These are phyloP conservation scores for Perca schrenkii DNA, from an alignment of 2,113 vertebrate genomes.

Conservation along the genomic window DNA sequence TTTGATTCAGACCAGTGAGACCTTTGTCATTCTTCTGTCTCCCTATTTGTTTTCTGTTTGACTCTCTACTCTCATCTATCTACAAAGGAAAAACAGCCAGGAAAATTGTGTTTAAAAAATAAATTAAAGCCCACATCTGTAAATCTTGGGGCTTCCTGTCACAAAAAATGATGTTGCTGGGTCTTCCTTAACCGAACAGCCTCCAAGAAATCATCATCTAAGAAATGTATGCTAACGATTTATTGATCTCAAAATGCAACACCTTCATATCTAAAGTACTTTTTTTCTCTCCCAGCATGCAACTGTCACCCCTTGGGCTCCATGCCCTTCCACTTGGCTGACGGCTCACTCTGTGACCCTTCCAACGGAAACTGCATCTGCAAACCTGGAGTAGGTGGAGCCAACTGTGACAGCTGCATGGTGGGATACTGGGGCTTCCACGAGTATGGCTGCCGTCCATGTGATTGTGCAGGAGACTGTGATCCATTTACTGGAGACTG, in stretches of 20 bases:
- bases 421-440: conserved; percentile 97
- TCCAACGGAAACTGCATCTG: conserved; percentile 93
- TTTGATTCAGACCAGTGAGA: no score
- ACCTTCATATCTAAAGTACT: background rate
- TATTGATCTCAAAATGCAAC: background rate
- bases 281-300: conserved; percentile 84
- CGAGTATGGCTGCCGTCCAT: conserved; percentile 92
- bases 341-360: conserved; percentile 87
- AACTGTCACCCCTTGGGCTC: conserved; percentile 92
- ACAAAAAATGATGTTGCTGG: no score
- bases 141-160: no score
- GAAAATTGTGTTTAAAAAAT: no score
- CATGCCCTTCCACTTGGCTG: conserved; percentile 82
- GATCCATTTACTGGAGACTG: conserved; percentile 94
- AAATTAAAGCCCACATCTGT: no score
- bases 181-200: no score
- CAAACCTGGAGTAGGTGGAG: conserved; percentile 93
- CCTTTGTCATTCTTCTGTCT: no score
- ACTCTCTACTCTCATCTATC: no score
- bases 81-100: no score
- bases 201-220: background rate
- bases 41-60: no score
- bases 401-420: conserved; percentile 92
- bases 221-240: background rate
- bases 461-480: conserved; percentile 92